Base-by-base conservation (phyloP, 2,888 invertebrate genomes). In the Quadriops clusia region DNA sequence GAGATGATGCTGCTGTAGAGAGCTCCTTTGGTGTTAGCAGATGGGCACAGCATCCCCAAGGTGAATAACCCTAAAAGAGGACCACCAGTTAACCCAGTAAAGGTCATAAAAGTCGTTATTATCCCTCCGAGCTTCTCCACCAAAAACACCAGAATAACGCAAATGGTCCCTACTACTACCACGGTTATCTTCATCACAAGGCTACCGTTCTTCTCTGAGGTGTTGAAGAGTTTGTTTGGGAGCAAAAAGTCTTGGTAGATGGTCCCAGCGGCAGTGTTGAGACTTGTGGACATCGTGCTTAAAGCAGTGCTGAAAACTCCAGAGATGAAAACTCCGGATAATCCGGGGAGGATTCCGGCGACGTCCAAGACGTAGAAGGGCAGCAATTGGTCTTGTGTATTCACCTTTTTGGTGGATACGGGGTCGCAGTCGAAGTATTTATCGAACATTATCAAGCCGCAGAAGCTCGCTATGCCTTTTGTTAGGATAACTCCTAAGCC, bases 311-410 rank as follows among this genome's bases (percentile, higher is more conserved):
- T 75, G 44, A 80, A 77, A 21, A 79, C 65, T 8, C 78, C 72
- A 13, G 80, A 77, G 1, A 79, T 67, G 44, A 82, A 81, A 23
- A 81, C 64, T 1, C 81, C 82, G 17, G 78, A 73, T 22, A 81
- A 63, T 1, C 81, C 80, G 9, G 74, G 74, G 42, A 75, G 65
- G 50, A 67, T 58, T 1, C 61, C 57, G 0, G 78, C 65, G 9
- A 74, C 60, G 41, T 76, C 74, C 65, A 79, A 76, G 4, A 81
- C 67, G 46, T 76, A 81, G 44, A 72, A 70, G 0, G 81, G 79
- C 2, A 80, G 63, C 2, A 50, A 32, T 35, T 70, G 67, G 50
- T 70, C 70, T 40, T 64, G 60, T 49, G 62, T 65, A 23, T 61
- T 60, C 16, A 70, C 66, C 37, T 63, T 67, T 18, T 69, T 65